These are phyloP conservation scores for Graphium colonna DNA, from an alignment of 2,888 invertebrate species.

Conservation along the genomic window DNA sequence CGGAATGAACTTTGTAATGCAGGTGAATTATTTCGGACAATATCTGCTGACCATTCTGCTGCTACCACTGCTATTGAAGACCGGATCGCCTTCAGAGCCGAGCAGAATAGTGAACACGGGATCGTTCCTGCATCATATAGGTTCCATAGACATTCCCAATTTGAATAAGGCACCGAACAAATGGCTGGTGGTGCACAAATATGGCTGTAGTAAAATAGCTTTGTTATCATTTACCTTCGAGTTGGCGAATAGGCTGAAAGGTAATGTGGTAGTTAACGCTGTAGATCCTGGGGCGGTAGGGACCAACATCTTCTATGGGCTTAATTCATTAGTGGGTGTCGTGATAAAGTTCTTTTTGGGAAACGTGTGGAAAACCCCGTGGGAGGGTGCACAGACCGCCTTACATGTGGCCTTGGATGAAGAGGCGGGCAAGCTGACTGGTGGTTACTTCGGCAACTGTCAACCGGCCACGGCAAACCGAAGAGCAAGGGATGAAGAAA, in stretches of 20 bases:
- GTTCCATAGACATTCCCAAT: constrained; percentile 83
- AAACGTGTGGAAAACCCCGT: constrained; percentile 77
- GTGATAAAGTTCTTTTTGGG: constrained; percentile 74
- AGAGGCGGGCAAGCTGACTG: constrained; percentile 80
- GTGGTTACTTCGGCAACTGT: constrained; percentile 87
- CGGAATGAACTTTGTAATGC: constrained; percentile 91
- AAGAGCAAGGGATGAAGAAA: not conserved
- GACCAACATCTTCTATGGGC: constrained; percentile 82
- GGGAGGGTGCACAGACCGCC: constrained; percentile 86
- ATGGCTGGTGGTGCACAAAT: constrained; percentile 37
- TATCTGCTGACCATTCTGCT: constrained; percentile 93
- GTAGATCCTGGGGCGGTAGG: constrained; percentile 92
- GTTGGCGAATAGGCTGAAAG: constrained; percentile 80
- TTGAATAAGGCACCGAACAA: constrained; percentile 54
- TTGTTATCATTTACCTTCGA: constrained; percentile 85
- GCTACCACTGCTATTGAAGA: constrained; percentile 85
- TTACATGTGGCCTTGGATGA: constrained; percentile 84
- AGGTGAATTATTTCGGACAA: constrained; percentile 94
- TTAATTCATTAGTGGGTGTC: constrained; percentile 55
- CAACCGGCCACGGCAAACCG: not conserved
- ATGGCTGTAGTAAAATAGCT: constrained; percentile 84
- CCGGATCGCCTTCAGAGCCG: constrained; percentile 68
- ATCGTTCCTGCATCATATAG: constrained; percentile 84
- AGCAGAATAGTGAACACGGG: constrained; percentile 88
- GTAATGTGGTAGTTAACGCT: constrained; percentile 86